phyloP scores from a whole-genome alignment of 2,113 vertebrate genomes.

The Trematocara macrostoma region DNA sequence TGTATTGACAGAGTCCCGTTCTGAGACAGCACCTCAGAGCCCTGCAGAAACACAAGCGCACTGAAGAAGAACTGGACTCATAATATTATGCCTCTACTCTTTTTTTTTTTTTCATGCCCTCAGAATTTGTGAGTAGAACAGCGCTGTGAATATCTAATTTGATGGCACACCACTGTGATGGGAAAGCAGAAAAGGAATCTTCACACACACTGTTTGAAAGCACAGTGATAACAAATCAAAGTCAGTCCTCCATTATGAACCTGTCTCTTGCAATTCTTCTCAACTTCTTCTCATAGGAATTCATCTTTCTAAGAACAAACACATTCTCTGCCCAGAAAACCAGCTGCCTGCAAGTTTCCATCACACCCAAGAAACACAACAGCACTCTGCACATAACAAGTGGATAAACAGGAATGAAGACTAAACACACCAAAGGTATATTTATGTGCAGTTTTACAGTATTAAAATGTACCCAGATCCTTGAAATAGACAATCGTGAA shows the following conservation, averaged over 20 bases:
- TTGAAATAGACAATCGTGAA: background rate
- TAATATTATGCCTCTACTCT: background rate
- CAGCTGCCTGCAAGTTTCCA: background rate
- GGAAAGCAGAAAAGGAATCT: conserved; percentile 21
- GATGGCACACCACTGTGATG: background rate
- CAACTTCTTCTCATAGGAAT: conserved; percentile 41
- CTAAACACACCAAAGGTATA: background rate
- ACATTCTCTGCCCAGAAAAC: conserved; percentile 5
- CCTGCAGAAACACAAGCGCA: conserved; percentile 57
- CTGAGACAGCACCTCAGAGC: conserved; percentile 48
- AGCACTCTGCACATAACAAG: conserved; percentile 12
- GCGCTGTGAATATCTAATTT: background rate
- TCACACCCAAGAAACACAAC: conserved; percentile 47
- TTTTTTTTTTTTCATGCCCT: background rate
- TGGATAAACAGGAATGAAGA: background rate
- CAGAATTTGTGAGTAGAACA: background rate
- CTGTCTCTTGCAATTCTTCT: conserved; percentile 14
- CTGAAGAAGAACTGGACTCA: conserved; percentile 2
- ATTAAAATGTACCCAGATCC: background rate
- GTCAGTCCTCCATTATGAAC: conserved; percentile 9
- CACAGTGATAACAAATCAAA: conserved; percentile 33
- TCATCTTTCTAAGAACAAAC: conserved; percentile 17
- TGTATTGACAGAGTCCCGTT: conserved; percentile 53
- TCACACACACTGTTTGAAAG: conserved; percentile 21
- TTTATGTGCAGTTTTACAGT: background rate